Conservation (phyloP, 2,888 invertebrate species). For the Stomorhina lunata region DNA sequence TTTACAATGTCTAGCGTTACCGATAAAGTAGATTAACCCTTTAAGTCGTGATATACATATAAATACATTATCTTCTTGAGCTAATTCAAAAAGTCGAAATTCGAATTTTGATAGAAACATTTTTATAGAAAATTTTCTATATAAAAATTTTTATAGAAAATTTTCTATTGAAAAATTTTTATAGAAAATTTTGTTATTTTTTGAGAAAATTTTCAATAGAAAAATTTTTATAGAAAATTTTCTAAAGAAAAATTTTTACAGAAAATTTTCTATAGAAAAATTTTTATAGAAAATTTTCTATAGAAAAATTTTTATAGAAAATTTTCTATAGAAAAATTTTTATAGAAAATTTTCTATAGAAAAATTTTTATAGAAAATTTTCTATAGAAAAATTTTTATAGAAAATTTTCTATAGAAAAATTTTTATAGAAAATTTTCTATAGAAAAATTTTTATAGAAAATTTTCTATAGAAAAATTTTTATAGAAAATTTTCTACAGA, state of each 20-base stretch:
- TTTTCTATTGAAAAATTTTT: neutral
- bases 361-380: neutral
- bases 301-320: too few species aligned
- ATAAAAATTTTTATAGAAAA: neutral
- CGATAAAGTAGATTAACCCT: slow-evolving; percentile 26
- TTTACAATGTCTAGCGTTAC: slow-evolving; percentile 2
- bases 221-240: too few species aligned
- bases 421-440: too few species aligned
- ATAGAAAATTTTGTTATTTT: neutral
- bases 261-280: neutral
- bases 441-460: neutral
- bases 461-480: neutral
- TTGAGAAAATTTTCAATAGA: too few species aligned
- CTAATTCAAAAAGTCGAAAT: too few species aligned
- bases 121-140: too few species aligned
- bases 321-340: too few species aligned
- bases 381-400: neutral
- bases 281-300: neutral
- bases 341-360: too few species aligned
- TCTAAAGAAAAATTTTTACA: neutral
- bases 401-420: too few species aligned
- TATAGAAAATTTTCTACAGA: neutral
- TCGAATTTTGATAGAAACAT: too few species aligned
- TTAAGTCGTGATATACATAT: too few species aligned
- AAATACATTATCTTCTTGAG: too few species aligned